Conservation (phyloP, 2,888 invertebrate genomes). For the Platypus cylindrus region DNA sequence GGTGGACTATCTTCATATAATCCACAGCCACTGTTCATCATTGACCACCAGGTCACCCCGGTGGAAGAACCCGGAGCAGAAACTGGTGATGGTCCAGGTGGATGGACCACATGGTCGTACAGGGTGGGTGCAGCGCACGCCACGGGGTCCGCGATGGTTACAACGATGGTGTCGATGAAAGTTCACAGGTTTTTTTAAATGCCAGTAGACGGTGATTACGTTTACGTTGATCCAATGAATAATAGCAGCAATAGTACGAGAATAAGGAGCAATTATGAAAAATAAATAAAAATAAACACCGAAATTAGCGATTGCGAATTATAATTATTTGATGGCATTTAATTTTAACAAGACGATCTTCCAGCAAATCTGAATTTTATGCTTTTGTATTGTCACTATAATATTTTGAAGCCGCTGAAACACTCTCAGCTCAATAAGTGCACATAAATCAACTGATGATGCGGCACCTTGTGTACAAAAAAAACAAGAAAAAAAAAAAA, state of each 20-base stretch:
- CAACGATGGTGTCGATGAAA: conserved; percentile 40
- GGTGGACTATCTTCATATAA: conserved; percentile 57
- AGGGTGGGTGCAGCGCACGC: conserved; percentile 65
- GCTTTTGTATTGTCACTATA: conserved; percentile 9
- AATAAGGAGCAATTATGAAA: conserved; percentile 21
- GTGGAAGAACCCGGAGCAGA: conserved; percentile 72
- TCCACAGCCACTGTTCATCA: conserved; percentile 74
- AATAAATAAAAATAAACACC: conserved; percentile 23
- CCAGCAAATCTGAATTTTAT: conserved; percentile 7
- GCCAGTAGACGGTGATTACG: no score
- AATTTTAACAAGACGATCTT: conserved; percentile 16
- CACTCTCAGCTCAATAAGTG: conserved; percentile 22
- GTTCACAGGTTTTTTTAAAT: conserved; percentile 32
- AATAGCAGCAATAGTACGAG: no score
- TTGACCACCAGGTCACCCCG: conserved; percentile 75
- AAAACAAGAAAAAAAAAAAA: conserved; percentile 10
- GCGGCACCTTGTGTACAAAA: conserved; percentile 22
- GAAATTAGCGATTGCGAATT: conserved; percentile 20
- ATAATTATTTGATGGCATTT: conserved; percentile 12
- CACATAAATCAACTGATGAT: conserved; percentile 22
- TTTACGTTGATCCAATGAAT: conserved; percentile 2
- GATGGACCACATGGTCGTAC: conserved; percentile 70
- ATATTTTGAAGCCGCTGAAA: conserved; percentile 14
- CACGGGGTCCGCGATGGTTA: conserved; percentile 61
- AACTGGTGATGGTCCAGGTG: conserved; percentile 60